Evolutionary conservation across 1,140 invertebrate genomes (phyloP), one percentile per base, ranked within the genome.

Genomic region (Meloidogyne chitwoodi): DNA sequence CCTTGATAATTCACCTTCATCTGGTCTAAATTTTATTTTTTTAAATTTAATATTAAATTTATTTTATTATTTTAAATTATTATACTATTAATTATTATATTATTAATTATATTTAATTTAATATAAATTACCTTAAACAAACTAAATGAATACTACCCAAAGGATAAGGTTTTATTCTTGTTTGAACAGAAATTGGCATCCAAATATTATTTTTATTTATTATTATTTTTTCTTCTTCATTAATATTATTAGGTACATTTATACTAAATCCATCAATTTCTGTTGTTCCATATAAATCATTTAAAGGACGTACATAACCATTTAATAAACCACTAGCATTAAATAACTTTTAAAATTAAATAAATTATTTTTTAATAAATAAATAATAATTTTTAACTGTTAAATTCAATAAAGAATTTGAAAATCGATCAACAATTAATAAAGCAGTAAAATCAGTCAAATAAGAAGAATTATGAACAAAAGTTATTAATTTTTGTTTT

Each of bases 351-450:
- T 11, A 65, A 29, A 5, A 24, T 14, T 29, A 38, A 38, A 8
- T 38, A 38, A 38, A 8, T 8, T 38, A 48, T 31, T 62, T 72
- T 41, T 62, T 14, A 26, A 61, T 26, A 62, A 11, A 61, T 61
- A 24, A 29, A 29, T 44, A 19, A 29, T n/a, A 62, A 71, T 68
- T n/a, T n/a, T 29, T 34, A 24, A 84, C 74, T 26, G 68, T 82
- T 26, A 82, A 41, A 76, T 84, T 82, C 6, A 82, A 48, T 12
- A 84, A 48, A 41, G 79, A 80, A 72, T 84, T 82, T n/a, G 79
- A 81, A 38, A 74, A 81, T 48, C 62, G 22, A 41, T 82, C 81
- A n/a, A 82, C 74, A 19, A 82, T 29, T 44, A 82, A 78, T 26
- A 69, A 19, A n/a, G 74, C 81, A 22, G 64, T 34, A 41, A 82